phyloP scores from a whole-genome alignment of 2,113 vertebrate species.

The Vulpes ferrilata region DNA sequence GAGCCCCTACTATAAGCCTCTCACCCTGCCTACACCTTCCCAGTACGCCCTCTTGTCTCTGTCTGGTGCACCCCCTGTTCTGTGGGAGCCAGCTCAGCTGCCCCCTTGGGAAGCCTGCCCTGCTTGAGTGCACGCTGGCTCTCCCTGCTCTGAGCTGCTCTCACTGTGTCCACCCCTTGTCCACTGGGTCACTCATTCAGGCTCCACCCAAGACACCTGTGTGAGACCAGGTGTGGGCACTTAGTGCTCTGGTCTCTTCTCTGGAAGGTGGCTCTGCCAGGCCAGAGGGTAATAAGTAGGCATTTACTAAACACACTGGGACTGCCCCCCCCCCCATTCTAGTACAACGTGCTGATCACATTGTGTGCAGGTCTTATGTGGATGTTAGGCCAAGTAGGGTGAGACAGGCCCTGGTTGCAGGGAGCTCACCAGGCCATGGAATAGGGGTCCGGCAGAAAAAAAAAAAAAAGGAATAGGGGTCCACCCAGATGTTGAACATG shows the following conservation, averaged over 20 bases:
- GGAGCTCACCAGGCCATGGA: not conserved
- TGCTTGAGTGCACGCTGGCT: fast-evolving
- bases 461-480: not conserved
- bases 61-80: too few species aligned
- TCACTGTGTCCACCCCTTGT: fast-evolving
- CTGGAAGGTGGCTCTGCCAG: not conserved
- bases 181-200: not conserved
- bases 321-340: not conserved
- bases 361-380: not conserved
- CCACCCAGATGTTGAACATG: not conserved
- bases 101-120: too few species aligned
- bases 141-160: not conserved
- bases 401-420: not conserved
- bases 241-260: not conserved
- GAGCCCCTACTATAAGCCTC: not conserved
- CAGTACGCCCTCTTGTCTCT: not conserved
- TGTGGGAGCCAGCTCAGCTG: not conserved
- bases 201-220: not conserved
- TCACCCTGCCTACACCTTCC: not conserved
- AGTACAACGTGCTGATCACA: not conserved
- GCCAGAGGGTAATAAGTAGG: not conserved
- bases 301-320: not conserved
- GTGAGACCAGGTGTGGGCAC: not conserved
- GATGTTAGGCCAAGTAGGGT: not conserved
- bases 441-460: not conserved